Evolutionary conservation across 2,888 invertebrate species (phyloP).

Genomic region (Exephanes ischioxanthus): DNA sequence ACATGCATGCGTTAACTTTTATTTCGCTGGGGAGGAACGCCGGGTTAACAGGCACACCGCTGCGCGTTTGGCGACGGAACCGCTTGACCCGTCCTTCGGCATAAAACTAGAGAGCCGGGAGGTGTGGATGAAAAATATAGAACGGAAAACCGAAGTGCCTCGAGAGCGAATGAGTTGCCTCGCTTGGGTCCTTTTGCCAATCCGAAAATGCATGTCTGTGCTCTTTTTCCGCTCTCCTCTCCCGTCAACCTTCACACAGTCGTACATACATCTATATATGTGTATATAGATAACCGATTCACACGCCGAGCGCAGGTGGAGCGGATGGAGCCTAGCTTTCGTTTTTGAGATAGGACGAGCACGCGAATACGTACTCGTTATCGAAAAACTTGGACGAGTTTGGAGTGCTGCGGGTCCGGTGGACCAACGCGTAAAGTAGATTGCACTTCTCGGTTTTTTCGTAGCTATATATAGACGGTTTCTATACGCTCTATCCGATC

Average conservation of each 20-base stretch:
- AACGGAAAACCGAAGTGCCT: slow-evolving; percentile 25
- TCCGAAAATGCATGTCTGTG: slow-evolving; percentile 52
- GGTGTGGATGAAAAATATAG: slow-evolving; percentile 18
- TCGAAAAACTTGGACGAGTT: slow-evolving; percentile 49
- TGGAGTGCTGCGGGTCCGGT: slow-evolving; percentile 32
- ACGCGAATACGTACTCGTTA: slow-evolving; percentile 26
- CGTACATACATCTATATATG: background rate
- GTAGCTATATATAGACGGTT: slow-evolving; percentile 15
- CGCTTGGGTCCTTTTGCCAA: slow-evolving; percentile 56
- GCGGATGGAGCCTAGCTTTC: slow-evolving; percentile 23
- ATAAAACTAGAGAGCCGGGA: background rate
- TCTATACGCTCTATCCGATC: background rate
- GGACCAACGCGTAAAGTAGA: slow-evolving; percentile 42
- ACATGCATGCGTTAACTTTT: slow-evolving; percentile 67
- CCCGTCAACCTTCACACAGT: background rate
- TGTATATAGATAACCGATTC: slow-evolving; percentile 15
- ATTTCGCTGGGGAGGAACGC: slow-evolving; percentile 51
- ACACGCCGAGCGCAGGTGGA: slow-evolving; percentile 23
- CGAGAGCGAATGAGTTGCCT: slow-evolving; percentile 46
- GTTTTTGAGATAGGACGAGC: slow-evolving; percentile 43
- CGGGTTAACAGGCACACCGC: background rate
- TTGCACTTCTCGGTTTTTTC: slow-evolving; percentile 55
- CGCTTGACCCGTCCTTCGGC: slow-evolving; percentile 36
- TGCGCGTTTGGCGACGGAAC: slow-evolving; percentile 2
- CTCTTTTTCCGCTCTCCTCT: slow-evolving; percentile 45